Evolutionary conservation across 2,888 invertebrate genomes (phyloP), one percentile per base, ranked within the genome.

Genomic region (Tridacna crocea): DNA sequence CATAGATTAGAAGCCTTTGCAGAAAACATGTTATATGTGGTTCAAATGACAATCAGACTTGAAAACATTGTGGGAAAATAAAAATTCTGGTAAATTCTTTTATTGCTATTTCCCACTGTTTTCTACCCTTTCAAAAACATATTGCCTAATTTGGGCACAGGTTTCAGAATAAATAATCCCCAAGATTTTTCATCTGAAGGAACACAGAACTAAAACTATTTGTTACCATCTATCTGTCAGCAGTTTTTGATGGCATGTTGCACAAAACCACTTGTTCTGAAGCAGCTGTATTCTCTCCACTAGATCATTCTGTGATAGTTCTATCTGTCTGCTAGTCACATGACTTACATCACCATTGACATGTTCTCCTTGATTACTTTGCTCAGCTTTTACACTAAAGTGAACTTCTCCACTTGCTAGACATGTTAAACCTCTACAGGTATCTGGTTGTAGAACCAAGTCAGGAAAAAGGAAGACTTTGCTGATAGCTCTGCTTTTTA

Each of bases 191-290:
- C 36, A 36, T 8, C 36, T 36, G 36, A 36, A 36, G 8, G 36
- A 36, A 8, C 8, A 36, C 36, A 36, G 2, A 36, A 36, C 36
- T 36, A 36, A 36, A 36, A 36, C 36, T 36, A 36, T 36, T 36
- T 36, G 36, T 46, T 73, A 74, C 74, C 74, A 72, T 70, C 83
- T 60, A 65, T 85, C 82, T 46, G 63, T 68, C 0, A 90, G 75
- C 24, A 89, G 68, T 72, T 87, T 89, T 58, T 88, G 86, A 11
- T 89, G 89, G 85, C 92, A 92, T 19, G 80, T 83, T 61, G 73
- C 78, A 83, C 92, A 92, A 73, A 75, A 90, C 83, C 91, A 91
- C 61, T 87, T 86, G 72, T 88, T 79, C 70, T 90, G 90, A 17
- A 83, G 80, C 15, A 82, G 66, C 72, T 85, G 63, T 46, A 91